phyloP scores from a whole-genome alignment of 2,888 invertebrate genomes.

The Synergus japonicus region DNA sequence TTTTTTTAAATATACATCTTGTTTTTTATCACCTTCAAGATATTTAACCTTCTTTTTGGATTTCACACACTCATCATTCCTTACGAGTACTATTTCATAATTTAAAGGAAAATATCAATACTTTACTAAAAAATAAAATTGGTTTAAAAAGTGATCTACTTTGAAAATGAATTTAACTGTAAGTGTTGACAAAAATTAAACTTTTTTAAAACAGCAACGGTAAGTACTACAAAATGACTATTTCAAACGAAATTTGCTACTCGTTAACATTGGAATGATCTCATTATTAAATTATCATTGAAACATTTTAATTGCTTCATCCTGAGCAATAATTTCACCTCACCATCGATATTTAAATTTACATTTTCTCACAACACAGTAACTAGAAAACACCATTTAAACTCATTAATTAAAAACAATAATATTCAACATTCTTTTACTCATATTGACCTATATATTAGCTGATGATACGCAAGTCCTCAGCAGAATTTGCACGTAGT shows the following conservation, averaged over 20 bases:
- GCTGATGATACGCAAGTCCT: background rate
- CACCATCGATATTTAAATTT: background rate
- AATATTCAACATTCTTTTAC: slow-evolving; percentile 22
- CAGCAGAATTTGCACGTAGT: background rate
- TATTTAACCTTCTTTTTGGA: background rate
- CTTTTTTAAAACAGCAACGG: background rate
- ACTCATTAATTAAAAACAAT: slow-evolving; percentile 1
- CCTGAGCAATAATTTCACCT: slow-evolving; percentile 19
- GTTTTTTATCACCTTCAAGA: background rate
- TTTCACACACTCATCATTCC: background rate
- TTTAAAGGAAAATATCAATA: background rate
- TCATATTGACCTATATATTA: background rate
- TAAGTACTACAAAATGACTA: background rate
- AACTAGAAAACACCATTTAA: slow-evolving; percentile 17
- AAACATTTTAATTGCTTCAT: slow-evolving; percentile 17
- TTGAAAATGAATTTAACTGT: background rate
- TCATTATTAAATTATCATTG: slow-evolving; percentile 5
- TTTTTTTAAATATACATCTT: background rate
- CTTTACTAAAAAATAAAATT: background rate
- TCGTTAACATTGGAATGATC: slow-evolving; percentile 30
- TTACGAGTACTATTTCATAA: background rate
- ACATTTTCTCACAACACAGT: background rate
- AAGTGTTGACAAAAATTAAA: background rate
- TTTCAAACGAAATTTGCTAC: slow-evolving; percentile 17
- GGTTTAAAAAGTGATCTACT: background rate